A percentile compares a stretch with the other conserved stretches of the same genome.
These are phyloP conservation scores for Sturnira hondurensis DNA, from an alignment of 2,113 vertebrate genomes.

Conservation along the genomic window DNA sequence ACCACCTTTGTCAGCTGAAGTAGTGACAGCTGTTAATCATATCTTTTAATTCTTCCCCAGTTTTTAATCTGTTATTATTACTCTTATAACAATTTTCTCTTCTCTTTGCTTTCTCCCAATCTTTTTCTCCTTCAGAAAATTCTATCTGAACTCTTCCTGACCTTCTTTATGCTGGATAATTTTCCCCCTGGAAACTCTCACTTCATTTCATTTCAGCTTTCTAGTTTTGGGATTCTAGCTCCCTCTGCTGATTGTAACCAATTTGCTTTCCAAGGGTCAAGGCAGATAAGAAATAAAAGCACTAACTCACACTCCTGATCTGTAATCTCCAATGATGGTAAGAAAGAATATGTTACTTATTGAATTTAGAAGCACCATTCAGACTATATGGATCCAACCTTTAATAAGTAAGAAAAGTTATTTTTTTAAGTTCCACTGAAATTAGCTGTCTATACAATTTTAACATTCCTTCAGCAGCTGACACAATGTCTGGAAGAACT, in stretches of 20 bases:
- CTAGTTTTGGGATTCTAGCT: slow-evolving; percentile 53
- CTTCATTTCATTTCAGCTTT: slow-evolving; percentile 27
- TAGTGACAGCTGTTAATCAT: slow-evolving; percentile 73
- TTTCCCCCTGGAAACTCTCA: slow-evolving; percentile 34
- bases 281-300: slow-evolving; percentile 17
- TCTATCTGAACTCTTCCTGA: slow-evolving; percentile 68
- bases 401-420: background rate
- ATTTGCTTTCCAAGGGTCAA: slow-evolving; percentile 37
- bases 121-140: slow-evolving; percentile 60
- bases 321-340: background rate
- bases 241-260: slow-evolving; percentile 61
- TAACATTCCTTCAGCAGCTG: background rate
- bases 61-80: slow-evolving; percentile 67
- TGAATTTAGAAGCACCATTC: background rate
- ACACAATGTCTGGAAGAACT: background rate
- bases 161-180: slow-evolving; percentile 47
- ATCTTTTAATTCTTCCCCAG: slow-evolving; percentile 56
- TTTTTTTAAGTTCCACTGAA: background rate
- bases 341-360: background rate
- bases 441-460: background rate
- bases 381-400: background rate
- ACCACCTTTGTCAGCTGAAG: slow-evolving; percentile 58
- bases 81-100: slow-evolving; percentile 60
- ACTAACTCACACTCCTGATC: background rate
- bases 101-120: slow-evolving; percentile 52